Conservation (phyloP, 2,797 vertebrate genomes). For the Hoplostethus atlanticus region DNA sequence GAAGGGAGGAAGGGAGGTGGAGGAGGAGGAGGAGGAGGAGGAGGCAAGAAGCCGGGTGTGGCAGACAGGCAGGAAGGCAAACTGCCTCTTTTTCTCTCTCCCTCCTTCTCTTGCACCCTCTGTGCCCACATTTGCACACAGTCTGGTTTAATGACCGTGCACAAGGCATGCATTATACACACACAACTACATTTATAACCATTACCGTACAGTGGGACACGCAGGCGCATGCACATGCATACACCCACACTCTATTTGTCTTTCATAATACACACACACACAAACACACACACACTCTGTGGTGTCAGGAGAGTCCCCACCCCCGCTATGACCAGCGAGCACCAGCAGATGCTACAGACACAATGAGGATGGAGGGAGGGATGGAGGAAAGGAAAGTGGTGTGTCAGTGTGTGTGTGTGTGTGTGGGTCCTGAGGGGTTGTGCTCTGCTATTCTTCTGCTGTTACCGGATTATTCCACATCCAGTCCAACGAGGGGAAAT, state of each 20-base stretch:
- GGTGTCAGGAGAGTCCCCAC: conserved; percentile 77
- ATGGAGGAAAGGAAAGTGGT: conserved; percentile 30
- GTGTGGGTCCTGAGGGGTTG: conserved; percentile 41
- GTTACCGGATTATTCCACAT: conserved; percentile 70
- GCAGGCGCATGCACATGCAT: conserved; percentile 68
- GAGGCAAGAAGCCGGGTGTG: conserved; percentile 74
- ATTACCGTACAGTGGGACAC: conserved; percentile 50
- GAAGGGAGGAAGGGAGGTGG: conserved; percentile 30
- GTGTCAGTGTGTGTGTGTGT: too few relatives aligned
- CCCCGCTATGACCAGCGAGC: conserved; percentile 70
- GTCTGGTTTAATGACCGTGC: conserved; percentile 65
- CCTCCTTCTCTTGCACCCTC: conserved; percentile 15
- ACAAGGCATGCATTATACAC: conserved; percentile 60
- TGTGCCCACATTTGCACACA: conserved; percentile 64
- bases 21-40: conserved; percentile 61
- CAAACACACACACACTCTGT: conserved; percentile 47
- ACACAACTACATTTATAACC: conserved; percentile 61
- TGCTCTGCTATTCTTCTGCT: conserved; percentile 51
- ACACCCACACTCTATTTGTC: conserved; percentile 75
- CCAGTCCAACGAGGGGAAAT: conserved; percentile 64
- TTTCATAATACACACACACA: conserved; percentile 64
- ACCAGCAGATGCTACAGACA: conserved; percentile 72
- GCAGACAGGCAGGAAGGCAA: conserved; percentile 66
- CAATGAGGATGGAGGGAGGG: conserved; percentile 63
- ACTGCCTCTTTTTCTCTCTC: conserved; percentile 38